phyloP scores from a whole-genome alignment of 2,113 vertebrate genomes.

The Prolemur simus region DNA sequence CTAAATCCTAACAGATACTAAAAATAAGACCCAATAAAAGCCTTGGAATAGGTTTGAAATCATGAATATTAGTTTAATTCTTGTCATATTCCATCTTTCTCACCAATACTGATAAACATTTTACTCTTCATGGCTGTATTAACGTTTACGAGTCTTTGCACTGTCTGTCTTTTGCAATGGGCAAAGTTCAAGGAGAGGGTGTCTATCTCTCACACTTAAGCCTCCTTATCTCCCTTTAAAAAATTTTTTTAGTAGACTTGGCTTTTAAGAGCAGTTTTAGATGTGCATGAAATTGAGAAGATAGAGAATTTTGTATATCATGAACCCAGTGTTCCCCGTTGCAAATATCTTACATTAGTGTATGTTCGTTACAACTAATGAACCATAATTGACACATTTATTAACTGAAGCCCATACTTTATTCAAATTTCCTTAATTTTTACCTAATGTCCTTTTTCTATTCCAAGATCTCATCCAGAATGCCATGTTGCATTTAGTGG shows the following conservation, averaged over 20 bases:
- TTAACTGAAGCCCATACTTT: background rate
- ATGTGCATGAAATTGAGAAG: background rate
- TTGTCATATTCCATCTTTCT: background rate
- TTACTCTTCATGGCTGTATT: background rate
- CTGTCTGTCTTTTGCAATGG: background rate
- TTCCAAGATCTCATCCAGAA: background rate
- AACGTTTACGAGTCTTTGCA: background rate
- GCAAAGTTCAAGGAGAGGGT: background rate
- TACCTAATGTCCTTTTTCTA: background rate
- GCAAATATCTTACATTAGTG: background rate
- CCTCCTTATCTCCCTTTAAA: background rate
- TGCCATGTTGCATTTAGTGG: background rate
- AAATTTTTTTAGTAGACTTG: background rate
- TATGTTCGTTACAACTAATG: background rate
- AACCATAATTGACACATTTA: background rate
- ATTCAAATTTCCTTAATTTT: constrained; percentile 31
- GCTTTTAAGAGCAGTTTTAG: background rate
- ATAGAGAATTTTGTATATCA: background rate
- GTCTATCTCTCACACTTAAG: background rate
- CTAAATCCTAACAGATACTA: background rate
- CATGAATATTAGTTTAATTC: background rate
- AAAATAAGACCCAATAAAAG: background rate
- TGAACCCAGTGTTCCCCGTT: background rate
- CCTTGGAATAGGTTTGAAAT: background rate
- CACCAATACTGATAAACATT: background rate